Evolutionary conservation across 2,888 invertebrate genomes (phyloP).

Genomic region (Biston stratarius): DNA sequence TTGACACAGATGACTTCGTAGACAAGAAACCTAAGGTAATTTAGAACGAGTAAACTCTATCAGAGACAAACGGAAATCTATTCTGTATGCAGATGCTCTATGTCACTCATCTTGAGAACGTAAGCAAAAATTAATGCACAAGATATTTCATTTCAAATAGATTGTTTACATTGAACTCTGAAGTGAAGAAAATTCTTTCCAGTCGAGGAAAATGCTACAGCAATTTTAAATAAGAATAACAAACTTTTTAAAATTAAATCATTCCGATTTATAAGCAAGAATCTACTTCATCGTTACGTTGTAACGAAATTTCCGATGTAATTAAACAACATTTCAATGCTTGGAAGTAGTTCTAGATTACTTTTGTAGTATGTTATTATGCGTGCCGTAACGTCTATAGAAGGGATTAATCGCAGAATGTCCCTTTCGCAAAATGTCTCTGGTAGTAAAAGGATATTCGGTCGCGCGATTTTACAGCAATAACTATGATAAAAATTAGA

Average conservation of each 20-base stretch:
- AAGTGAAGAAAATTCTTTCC: neutral
- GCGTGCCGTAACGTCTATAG: too few species aligned
- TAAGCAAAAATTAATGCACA: conserved; percentile 35
- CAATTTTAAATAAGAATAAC: neutral
- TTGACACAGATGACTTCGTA: too few species aligned
- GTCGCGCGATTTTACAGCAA: too few species aligned
- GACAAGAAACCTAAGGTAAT: too few species aligned
- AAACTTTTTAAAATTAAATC: conserved; percentile 1
- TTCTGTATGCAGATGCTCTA: neutral
- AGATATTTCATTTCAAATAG: conserved; percentile 21
- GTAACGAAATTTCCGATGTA: too few species aligned
- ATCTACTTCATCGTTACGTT: neutral
- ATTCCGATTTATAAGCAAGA: neutral
- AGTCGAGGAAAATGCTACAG: neutral
- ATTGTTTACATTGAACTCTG: conserved; percentile 16
- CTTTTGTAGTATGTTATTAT: neutral
- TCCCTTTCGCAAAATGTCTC: too few species aligned
- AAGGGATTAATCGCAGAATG: too few species aligned
- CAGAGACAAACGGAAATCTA: neutral
- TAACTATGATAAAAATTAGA: too few species aligned
- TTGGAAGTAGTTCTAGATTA: too few species aligned
- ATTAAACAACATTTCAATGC: too few species aligned
- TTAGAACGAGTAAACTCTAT: too few species aligned
- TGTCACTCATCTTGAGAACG: conserved; percentile 24
- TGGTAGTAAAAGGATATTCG: too few species aligned